Evolutionary conservation across 2,797 vertebrate genomes (phyloP), one percentile per base, ranked within the genome.

Genomic region (Podargus strigoides): DNA sequence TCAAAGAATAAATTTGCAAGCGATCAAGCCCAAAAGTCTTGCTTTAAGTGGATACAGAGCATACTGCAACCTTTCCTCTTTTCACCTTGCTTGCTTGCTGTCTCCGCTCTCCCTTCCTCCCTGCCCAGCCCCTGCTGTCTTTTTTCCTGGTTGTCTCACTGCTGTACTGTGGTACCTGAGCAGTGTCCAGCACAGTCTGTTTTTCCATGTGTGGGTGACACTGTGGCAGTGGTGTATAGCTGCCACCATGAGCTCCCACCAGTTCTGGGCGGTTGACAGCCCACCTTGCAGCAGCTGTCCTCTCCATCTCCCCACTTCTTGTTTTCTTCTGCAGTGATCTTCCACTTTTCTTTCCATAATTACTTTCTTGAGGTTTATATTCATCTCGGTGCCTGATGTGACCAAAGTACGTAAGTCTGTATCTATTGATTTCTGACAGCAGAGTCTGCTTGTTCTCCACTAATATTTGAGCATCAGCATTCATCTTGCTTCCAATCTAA

Each of bases 401-500:
- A 95, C 85, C 87, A 34, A 91, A 94, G 93, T 88, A 84, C 74
- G 62, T 94, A 93, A 95, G 91, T 93, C 91, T 93, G 80, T 86
- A 66, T 58, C 50, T 96, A 91, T 96, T 86, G 94, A 96, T 96
- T 95, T 95, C 94, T 95, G 95, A 94, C 96, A 95, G 91, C 83
- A 84, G 20, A 90, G 69, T 37, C 87, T 96, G 94, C 91, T 84
- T 96, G 85, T 91, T 94, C 91, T 69, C 89, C 77, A 84, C 85
- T 95, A 95, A 93, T 95, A 95, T 94, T 95, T 96, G 88, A 93
- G 77, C 83, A 90, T 94, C 94, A 96, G 93, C 96, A 91, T 95
- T 96, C 80, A 47, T 96, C 91, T 95, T 96, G 87, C 93, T 88
- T 95, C 94, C 91, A 64, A 63, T 84, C 87, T 93, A 66, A 94